Evolutionary conservation across 2,888 invertebrate species (phyloP), one percentile per base, ranked within the genome.

Genomic region (Sarcophaga carnaria): DNA sequence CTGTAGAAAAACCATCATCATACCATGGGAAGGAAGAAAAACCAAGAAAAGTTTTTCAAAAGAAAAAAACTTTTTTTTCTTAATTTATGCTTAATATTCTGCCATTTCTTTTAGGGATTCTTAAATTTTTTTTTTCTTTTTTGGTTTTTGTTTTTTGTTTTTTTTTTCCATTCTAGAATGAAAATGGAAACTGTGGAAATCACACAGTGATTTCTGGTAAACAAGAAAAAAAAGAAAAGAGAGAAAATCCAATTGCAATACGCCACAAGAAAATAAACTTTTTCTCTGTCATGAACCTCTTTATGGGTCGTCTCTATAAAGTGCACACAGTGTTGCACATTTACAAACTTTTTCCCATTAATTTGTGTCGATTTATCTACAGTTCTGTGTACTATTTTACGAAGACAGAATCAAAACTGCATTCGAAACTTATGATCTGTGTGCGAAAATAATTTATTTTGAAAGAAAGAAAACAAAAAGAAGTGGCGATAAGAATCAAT

Each of bases 331-430:
- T 60, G 20, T 60, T 67, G 20, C 37, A 69, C 49, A 54, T 54
- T 27, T 49, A 69, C 27, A 25, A 25, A 74, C 74, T 74, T 75
- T 80, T 37, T 62, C 3, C 62, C 74, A 60, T 75, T 60, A 80
- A 80, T 75, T 75, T 75, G 37, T 69, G 81, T 47, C 67, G 62
- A 81, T 81, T 75, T 80, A 62, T 47, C n/a, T 27, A 54, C 14
- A 54, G 54, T 54, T 14, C 14, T 54, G 12, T 17, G 54, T 54
- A 14, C 54, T 12, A 4, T 17, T 54, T 54, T 54, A 14, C 14
- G 17, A 54, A 54, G 17, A 3, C 17, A 17, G 54, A 17, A 54
- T 54, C 14, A 54, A 54, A 37, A 37, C 8, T 37, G 37, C 37
- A 37, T 37, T 37, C 37, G 37, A 37, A 37, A 37, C 37, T 37